Percentiles rank a stretch among this genome's conserved stretches.
These are phyloP conservation scores for Helicoverpa zea DNA, from an alignment of 1,140 invertebrate species.

Conservation along the genomic window DNA sequence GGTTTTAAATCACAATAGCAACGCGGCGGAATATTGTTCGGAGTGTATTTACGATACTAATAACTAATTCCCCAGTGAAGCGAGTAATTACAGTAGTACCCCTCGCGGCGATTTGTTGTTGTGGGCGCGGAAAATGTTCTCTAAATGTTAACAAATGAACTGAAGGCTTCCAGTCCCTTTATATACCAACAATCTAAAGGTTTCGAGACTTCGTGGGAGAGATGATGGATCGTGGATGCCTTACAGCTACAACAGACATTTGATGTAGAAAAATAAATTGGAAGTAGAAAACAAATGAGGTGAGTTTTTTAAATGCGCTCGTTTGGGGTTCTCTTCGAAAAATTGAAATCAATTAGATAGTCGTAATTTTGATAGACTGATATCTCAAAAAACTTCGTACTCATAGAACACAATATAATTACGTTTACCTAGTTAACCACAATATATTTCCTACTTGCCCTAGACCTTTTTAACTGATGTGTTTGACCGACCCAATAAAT, in stretches of 20 bases:
- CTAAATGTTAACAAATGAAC: constrained; percentile 13
- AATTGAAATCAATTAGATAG: too few relatives aligned
- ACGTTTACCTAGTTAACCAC: too few relatives aligned
- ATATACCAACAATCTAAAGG: constrained; percentile 6
- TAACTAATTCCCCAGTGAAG: constrained; percentile 35
- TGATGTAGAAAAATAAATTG: background rate
- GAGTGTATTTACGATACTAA: constrained; percentile 30
- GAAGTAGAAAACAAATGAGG: background rate
- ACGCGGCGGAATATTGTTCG: background rate
- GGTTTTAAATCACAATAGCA: constrained; percentile 7
- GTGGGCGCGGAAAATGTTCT: constrained; percentile 5
- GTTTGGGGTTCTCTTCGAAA: too few relatives aligned
- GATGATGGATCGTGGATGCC: constrained; percentile 14
- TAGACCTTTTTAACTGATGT: too few relatives aligned
- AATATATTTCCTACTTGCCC: too few relatives aligned
- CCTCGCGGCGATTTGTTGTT: constrained; percentile 20
- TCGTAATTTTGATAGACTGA: too few relatives aligned
- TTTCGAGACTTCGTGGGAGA: background rate
- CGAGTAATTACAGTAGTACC: constrained; percentile 23
- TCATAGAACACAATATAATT: too few relatives aligned
- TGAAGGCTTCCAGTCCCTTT: constrained; percentile 17
- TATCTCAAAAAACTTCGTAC: too few relatives aligned
- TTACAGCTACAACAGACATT: too few relatives aligned
- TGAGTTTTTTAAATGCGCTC: background rate
- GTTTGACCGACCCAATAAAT: too few relatives aligned